Evolutionary conservation across 1,140 invertebrate species (phyloP).

Genomic region (Anoplolepis gracilipes): DNA sequence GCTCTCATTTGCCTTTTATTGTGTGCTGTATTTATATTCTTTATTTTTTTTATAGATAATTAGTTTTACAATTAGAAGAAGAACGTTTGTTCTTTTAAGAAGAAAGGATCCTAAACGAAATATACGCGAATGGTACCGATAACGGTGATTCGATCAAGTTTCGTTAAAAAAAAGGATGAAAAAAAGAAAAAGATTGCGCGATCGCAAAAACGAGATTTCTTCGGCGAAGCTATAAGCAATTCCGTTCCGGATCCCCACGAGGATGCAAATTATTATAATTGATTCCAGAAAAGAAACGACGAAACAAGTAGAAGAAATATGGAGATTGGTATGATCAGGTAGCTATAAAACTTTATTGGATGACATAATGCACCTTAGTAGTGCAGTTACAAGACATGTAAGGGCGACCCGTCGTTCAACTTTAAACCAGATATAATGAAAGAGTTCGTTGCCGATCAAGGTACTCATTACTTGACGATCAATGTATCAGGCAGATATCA

Average conservation of each 20-base stretch:
- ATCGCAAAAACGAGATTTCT: slow-evolving; percentile 39
- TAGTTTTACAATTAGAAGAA: slow-evolving; percentile 5
- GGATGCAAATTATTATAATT: slow-evolving; percentile 65
- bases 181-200: background rate
- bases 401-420: slow-evolving; percentile 12
- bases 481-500: slow-evolving; percentile 19
- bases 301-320: slow-evolving; percentile 31
- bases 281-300: slow-evolving; percentile 18
- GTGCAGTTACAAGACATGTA: slow-evolving; percentile 15
- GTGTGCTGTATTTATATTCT: too few relatives aligned
- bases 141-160: slow-evolving; percentile 15
- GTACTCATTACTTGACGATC: slow-evolving; percentile 48
- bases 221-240: slow-evolving; percentile 61
- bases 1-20: too few relatives aligned
- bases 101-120: background rate
- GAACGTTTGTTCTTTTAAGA: background rate
- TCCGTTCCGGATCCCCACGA: slow-evolving; percentile 39
- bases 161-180: slow-evolving; percentile 42
- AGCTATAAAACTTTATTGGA: slow-evolving; percentile 63
- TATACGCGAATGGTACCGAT: background rate
- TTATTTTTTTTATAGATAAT: background rate
- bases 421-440: slow-evolving; percentile 45
- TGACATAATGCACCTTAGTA: slow-evolving; percentile 59
- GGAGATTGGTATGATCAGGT: slow-evolving; percentile 41
- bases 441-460: slow-evolving; percentile 40